Percentiles rank a stretch among this genome's conserved stretches.
These are phyloP conservation scores for Hippocampus mohnikei DNA, from an alignment of 2,113 vertebrate genomes.

Conservation along the genomic window DNA sequence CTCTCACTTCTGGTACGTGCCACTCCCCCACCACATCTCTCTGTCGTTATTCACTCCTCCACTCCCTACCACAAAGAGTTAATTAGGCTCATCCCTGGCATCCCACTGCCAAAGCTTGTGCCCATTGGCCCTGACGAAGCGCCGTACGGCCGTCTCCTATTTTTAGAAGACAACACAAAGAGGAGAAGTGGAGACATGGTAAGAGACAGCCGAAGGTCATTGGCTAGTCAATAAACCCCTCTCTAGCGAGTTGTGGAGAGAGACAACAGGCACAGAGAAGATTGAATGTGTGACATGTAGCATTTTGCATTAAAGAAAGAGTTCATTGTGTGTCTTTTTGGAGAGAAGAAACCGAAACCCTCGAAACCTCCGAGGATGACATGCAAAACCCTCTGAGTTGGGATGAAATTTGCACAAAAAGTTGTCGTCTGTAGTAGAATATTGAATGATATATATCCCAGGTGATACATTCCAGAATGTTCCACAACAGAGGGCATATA, in stretches of 20 bases:
- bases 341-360: not conserved
- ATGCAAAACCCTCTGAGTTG: not conserved
- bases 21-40: conserved; percentile 36
- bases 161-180: conserved; percentile 72
- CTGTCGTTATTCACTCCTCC: conserved; percentile 45
- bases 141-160: conserved; percentile 57
- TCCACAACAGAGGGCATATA: not conserved
- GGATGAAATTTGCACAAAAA: not conserved
- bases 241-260: conserved; percentile 27
- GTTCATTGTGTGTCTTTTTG: conserved; percentile 14
- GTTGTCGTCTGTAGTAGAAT: not conserved
- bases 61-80: conserved; percentile 67
- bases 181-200: conserved; percentile 34
- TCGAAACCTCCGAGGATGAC: not conserved
- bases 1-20: conserved; percentile 41
- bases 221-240: conserved; percentile 9
- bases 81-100: conserved; percentile 73
- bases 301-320: conserved; percentile 12
- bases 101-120: conserved; percentile 59
- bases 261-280: not conserved
- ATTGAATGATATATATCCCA: not conserved
- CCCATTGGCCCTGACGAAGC: conserved; percentile 62
- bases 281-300: not conserved
- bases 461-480: not conserved
- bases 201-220: conserved; percentile 68